Evolutionary conservation across 2,797 vertebrate genomes (phyloP).

Genomic region (Myotis vivesi): DNA sequence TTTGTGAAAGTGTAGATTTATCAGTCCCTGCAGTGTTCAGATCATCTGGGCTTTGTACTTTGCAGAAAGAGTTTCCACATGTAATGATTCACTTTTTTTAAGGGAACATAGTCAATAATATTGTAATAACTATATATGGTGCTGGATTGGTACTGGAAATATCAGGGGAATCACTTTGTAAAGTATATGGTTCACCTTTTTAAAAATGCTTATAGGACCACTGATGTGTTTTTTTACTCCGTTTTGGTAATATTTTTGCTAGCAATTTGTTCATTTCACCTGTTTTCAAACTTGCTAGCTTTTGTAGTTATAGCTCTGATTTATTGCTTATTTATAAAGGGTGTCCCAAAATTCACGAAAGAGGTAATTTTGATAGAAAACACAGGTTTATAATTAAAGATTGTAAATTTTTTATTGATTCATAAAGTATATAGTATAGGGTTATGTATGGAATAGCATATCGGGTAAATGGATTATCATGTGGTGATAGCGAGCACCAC

Average conservation of each 20-base stretch:
- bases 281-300: neutral
- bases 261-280: neutral
- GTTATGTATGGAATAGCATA: no score
- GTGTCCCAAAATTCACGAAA: no score
- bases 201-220: neutral
- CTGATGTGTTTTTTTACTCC: neutral
- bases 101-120: neutral
- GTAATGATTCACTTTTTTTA: neutral
- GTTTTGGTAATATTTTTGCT: neutral
- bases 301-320: neutral
- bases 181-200: neutral
- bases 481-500: no score
- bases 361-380: no score
- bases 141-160: neutral
- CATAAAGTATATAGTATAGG: no score
- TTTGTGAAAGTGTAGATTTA: conserved; percentile 29
- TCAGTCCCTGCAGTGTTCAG: neutral
- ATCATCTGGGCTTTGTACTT: neutral
- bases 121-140: neutral
- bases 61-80: neutral
- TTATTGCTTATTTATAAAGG: neutral
- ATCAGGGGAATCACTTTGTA: neutral
- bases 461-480: no score
- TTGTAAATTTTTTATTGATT: no score
- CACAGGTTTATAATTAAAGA: no score